These are phyloP conservation scores for Ammodytes dubius DNA, from an alignment of 2,113 vertebrate species.

Conservation along the genomic window DNA sequence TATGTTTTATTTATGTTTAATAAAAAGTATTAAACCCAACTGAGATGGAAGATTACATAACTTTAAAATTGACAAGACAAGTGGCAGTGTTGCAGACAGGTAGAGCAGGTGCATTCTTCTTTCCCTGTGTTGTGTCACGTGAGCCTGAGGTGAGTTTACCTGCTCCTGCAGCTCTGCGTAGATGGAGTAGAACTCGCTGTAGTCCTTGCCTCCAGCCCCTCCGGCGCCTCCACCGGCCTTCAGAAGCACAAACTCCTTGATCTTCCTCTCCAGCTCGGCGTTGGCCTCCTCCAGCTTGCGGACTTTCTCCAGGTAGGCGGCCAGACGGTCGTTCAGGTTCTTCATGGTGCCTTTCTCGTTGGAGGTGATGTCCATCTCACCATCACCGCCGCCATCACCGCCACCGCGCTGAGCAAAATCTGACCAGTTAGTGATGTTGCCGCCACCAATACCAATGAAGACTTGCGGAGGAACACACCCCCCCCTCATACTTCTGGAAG, in stretches of 20 bases:
- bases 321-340: slow-evolving; percentile 85
- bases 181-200: slow-evolving; percentile 10
- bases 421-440: background rate
- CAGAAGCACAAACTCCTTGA: slow-evolving; percentile 77
- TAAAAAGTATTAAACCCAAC: background rate
- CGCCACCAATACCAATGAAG: background rate
- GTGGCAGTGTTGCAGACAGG: too few relatives aligned
- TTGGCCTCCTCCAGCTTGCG: slow-evolving; percentile 81
- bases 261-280: slow-evolving; percentile 81
- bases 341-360: slow-evolving; percentile 84
- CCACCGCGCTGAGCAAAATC: background rate
- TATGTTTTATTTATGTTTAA: background rate
- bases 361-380: slow-evolving; percentile 41
- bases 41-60: too few relatives aligned
- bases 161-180: slow-evolving; percentile 75
- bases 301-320: slow-evolving; percentile 83
- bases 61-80: too few relatives aligned
- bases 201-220: slow-evolving; percentile 51
- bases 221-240: slow-evolving; percentile 47
- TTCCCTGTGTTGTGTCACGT: too few relatives aligned
- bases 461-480: too few relatives aligned
- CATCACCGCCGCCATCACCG: background rate
- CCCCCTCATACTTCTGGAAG: background rate
- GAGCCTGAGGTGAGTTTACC: slow-evolving; percentile 63
- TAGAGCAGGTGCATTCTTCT: background rate